Base-by-base conservation (phyloP, 1,140 invertebrate genomes). In the Doryteuthis pealeii region DNA sequence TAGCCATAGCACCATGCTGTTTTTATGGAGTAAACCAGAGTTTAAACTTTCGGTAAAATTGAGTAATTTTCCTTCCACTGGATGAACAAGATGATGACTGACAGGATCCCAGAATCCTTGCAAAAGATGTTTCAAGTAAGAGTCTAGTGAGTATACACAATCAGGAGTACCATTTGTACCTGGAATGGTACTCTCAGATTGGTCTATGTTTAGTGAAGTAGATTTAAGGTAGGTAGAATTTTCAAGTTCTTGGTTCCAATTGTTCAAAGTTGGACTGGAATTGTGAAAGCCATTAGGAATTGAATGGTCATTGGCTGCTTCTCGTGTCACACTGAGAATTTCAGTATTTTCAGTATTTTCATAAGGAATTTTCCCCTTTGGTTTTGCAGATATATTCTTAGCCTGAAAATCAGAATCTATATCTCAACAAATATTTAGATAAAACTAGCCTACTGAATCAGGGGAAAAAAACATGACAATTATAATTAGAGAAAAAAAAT, bases 1-100 rank as follows among this genome's bases (percentile, higher is more conserved):
- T 0, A 92, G 92, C 83, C 94, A 89, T 70, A 89, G 91, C 79
- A 94, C 94, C 1, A 91, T 91, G 54, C 90, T 90, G 58, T 91
- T 90, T 69, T 92, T 90, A 22, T 91, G 86, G 87, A 97, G 88
- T 76, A 93, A 89, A 6, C 93, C 93, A 32, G 88, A 85, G 75
- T 92, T 91, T 26, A 97, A 90, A 22, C 94, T 94, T 85, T 96
- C 93, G 73, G 90, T 89, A 4, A 96, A 88, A 35, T 90, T 92
- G 10, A 95, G 78, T 2, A 91, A 84, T 81, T 94, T 90, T n/a
- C 91, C 91, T 26, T 93, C 96, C 54, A 93, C 90, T 4, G 95
- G 94, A 90, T 96, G 93, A 74, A 79, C 70, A 58, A 82, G 62
- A 54, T 76, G 78, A 40, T 79, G 77, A 30, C 70, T 70, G n/a